These are phyloP conservation scores for Diadumene lineata DNA, from an alignment of 92 coral and sea anemone genomes.

Conservation along the genomic window DNA sequence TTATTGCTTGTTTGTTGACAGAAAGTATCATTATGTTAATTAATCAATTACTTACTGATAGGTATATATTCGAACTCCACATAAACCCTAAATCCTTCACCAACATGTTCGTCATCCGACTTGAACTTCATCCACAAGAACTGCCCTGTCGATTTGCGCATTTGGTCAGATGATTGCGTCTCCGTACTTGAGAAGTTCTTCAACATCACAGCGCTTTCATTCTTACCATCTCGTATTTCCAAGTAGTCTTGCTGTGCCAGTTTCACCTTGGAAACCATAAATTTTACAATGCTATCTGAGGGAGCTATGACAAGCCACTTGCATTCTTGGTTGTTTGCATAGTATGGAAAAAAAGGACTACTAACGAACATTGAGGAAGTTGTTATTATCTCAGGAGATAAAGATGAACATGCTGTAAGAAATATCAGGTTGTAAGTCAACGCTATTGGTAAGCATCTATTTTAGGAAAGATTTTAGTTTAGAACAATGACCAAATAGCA, in stretches of 20 bases:
- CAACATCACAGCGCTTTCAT: background rate
- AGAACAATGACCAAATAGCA: background rate
- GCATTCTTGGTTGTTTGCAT: conserved; percentile 18
- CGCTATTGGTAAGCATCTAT: background rate
- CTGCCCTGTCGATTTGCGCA: background rate
- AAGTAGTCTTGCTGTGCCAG: too few relatives aligned
- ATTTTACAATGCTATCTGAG: background rate
- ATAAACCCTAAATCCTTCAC: background rate
- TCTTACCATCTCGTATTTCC: too few relatives aligned
- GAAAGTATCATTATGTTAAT: too few relatives aligned
- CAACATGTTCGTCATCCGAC: background rate
- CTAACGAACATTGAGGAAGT: background rate
- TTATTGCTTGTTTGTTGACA: too few relatives aligned
- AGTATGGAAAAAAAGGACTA: background rate
- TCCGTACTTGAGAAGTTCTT: background rate
- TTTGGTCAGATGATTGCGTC: background rate
- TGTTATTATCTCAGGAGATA: background rate
- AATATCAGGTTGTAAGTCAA: background rate
- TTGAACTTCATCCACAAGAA: too few relatives aligned
- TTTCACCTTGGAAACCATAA: too few relatives aligned
- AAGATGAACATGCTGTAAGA: background rate
- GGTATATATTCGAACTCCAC: background rate
- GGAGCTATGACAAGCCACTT: conserved; percentile 18
- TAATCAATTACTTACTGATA: background rate
- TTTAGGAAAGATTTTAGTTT: background rate